Evolutionary conservation across 2,888 invertebrate species (phyloP), one percentile per base, ranked within the genome.

Genomic region (Phytoseiulus persimilis): DNA sequence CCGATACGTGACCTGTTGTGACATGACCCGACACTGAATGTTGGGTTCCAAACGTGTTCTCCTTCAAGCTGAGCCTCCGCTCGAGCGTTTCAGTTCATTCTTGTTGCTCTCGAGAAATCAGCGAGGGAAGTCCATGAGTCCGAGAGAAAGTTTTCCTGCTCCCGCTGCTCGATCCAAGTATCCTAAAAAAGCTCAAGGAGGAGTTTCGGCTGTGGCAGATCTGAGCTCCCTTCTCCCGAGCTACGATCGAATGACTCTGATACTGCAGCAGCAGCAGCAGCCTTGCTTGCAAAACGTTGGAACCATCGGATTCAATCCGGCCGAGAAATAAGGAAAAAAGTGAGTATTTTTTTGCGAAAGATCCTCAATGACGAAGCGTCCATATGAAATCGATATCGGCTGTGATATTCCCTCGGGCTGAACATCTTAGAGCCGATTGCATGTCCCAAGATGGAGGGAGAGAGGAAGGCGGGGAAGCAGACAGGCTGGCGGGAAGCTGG

Each of bases 331-430:
- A 28, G 65, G 65, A 65, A 28, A 28, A 65, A 65, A 65, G 18
- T 14, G 28, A 14, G 65, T 23, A 28, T 65, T 65, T 65, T 65
- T 65, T 65, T 65, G 65, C 65, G 28, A 65, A 65, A 65, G 65
- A 65, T 65, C 65, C 65, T 65, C 65, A 65, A 65, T 65, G 65
- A 65, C 65, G 65, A 65, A 65, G 65, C 65, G 28, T 23, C 65
- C 65, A 65, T 65, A 65, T 65, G 65, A 65, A 65, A 65, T 65
- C 65, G 65, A 65, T 65, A 65, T 65, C 65, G 65, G 65, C 65
- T 65, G 65, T 65, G 65, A 65, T 65, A 65, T 65, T 65, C 65
- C 65, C 65, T 65, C 65, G 65, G 65, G 65, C 65, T 11, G 65
- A 65, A 65, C 65, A 65, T 65, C 65, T 65, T 23, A 65, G 65